phyloP scores from a whole-genome alignment of 2,888 invertebrate genomes.

The Lithophane semibrunnea region DNA sequence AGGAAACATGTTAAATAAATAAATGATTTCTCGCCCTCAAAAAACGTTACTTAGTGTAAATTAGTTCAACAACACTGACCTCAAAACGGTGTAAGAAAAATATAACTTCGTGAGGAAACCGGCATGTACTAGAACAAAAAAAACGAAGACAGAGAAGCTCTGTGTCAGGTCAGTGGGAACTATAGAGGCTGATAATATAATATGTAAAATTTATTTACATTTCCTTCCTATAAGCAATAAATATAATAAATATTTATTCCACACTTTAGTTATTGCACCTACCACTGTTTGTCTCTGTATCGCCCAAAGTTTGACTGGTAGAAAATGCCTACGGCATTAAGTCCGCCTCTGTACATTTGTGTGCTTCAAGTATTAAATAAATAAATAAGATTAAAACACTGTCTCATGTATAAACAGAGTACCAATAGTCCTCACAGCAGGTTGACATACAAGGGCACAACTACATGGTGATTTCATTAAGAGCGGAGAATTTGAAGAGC shows the following conservation, averaged over 20 bases:
- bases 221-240: neutral
- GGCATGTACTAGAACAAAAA: neutral
- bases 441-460: slow-evolving; percentile 1
- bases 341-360: too few relatives aligned
- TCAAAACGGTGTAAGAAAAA: too few relatives aligned
- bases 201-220: neutral
- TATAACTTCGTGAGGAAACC: neutral
- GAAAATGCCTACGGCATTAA: too few relatives aligned
- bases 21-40: too few relatives aligned
- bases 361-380: too few relatives aligned
- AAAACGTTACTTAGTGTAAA: too few relatives aligned
- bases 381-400: neutral
- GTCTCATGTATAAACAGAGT: neutral
- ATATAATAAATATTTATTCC: too few relatives aligned
- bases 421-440: neutral
- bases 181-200: neutral
- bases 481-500: slow-evolving; percentile 72
- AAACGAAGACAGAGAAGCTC: neutral
- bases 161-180: neutral
- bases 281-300: too few relatives aligned
- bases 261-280: too few relatives aligned
- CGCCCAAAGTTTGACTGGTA: too few relatives aligned
- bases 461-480: slow-evolving; percentile 69
- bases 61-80: too few relatives aligned
- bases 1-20: too few relatives aligned